Evolutionary conservation across 2,797 vertebrate genomes (phyloP).

Genomic region (Gephyroberyx darwinii): DNA sequence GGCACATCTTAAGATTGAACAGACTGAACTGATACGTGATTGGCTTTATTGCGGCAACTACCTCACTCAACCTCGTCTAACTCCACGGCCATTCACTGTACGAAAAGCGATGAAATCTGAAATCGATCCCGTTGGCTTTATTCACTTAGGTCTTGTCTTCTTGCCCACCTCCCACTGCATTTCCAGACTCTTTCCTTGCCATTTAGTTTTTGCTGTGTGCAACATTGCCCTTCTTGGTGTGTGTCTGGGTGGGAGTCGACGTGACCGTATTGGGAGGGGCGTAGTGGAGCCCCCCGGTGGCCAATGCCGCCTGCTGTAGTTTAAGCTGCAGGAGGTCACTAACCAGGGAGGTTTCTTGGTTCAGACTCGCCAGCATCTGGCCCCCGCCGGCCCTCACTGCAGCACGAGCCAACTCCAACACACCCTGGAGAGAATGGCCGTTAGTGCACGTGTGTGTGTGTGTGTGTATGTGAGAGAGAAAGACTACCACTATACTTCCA

Average conservation of each 20-base stretch:
- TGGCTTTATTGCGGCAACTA: too few species aligned
- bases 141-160: too few species aligned
- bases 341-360: slow-evolving; percentile 41
- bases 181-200: not conserved
- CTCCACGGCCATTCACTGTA: too few species aligned
- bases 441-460: not conserved
- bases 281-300: slow-evolving; percentile 37
- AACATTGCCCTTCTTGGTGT: not conserved
- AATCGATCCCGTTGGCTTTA: too few species aligned
- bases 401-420: slow-evolving; percentile 19
- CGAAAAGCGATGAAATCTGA: too few species aligned
- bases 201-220: not conserved
- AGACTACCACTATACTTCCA: not conserved
- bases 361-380: slow-evolving; percentile 42
- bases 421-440: slow-evolving; percentile 4
- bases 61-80: too few species aligned
- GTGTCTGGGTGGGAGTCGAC: not conserved
- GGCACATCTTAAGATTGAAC: too few species aligned
- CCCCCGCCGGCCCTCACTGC: slow-evolving; percentile 40
- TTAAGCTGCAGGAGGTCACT: slow-evolving; percentile 56
- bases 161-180: too few species aligned
- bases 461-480: not conserved
- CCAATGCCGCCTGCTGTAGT: slow-evolving; percentile 35
- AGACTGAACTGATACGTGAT: too few species aligned
- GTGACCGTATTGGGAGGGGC: not conserved